phyloP scores from a whole-genome alignment of 2,113 vertebrate genomes.

The Mustela lutreola region DNA sequence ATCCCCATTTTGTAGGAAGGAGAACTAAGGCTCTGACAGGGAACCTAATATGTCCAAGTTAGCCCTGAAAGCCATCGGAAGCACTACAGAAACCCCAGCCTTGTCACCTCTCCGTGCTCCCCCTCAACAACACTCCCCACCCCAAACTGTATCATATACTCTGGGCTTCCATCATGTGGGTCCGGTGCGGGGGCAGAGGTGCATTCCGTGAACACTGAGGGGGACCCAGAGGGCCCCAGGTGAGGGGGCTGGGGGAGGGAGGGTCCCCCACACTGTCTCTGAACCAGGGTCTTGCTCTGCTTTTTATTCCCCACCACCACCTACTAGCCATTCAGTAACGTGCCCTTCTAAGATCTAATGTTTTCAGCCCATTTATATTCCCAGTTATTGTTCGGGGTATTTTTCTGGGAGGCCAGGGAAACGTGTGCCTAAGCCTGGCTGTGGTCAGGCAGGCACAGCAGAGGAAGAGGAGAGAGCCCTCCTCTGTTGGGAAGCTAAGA shows the following conservation, averaged over 20 bases:
- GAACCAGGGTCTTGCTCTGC: background rate
- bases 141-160: background rate
- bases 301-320: accelerated
- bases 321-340: background rate
- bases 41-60: background rate
- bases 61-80: background rate
- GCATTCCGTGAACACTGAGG: background rate
- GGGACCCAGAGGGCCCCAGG: background rate
- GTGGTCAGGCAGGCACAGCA: background rate
- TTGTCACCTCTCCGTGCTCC: background rate
- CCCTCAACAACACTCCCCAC: background rate
- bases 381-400: constrained; percentile 2
- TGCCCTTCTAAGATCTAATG: background rate
- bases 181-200: background rate
- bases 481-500: no score
- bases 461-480: background rate
- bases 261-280: background rate
- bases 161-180: accelerated
- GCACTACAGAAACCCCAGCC: background rate
- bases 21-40: background rate
- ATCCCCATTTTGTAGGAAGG: background rate
- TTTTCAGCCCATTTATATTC: background rate
- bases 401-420: background rate
- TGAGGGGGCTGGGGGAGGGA: background rate
- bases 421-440: background rate